Conservation (phyloP, 2,797 vertebrate species). For the Acanthurus lineatus region DNA sequence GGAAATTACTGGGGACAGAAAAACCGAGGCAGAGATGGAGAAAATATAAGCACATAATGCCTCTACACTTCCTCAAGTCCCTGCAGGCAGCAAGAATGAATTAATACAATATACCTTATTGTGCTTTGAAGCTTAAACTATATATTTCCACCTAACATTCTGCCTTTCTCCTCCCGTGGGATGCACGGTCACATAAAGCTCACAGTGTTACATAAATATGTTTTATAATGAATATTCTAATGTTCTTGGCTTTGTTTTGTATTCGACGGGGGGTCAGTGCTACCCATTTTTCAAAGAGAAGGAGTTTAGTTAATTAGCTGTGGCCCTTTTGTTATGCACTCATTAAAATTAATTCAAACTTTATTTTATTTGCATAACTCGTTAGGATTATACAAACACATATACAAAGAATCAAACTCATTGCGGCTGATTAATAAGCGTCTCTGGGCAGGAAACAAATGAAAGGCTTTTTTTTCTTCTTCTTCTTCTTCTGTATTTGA, state of each 20-base stretch:
- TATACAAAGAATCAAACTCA: constrained; percentile 67
- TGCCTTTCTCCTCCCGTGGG: constrained; percentile 67
- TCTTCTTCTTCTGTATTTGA: constrained; percentile 45
- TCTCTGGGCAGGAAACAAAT: constrained; percentile 60
- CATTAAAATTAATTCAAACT: constrained; percentile 81
- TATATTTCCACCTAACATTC: constrained; percentile 73
- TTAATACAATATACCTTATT: constrained; percentile 78
- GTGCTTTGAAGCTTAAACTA: constrained; percentile 81
- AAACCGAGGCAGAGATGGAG: constrained; percentile 53
- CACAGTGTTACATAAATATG: constrained; percentile 78
- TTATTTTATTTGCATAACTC: constrained; percentile 78
- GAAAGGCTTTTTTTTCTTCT: constrained; percentile 29
- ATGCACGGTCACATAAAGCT: constrained; percentile 71
- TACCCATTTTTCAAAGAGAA: constrained; percentile 79
- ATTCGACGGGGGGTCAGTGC: constrained; percentile 75
- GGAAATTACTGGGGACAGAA: constrained; percentile 60
- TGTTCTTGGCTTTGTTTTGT: constrained; percentile 76
- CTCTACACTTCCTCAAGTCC: constrained; percentile 59
- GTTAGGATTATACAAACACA: constrained; percentile 70
- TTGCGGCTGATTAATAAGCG: constrained; percentile 67
- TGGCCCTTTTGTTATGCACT: constrained; percentile 78
- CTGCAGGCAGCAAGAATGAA: constrained; percentile 76
- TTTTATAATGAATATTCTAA: constrained; percentile 81
- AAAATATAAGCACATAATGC: constrained; percentile 64
- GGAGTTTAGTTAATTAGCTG: constrained; percentile 80